Conservation (phyloP, 1,140 invertebrate genomes). For the Leptonema lineaticorne region DNA sequence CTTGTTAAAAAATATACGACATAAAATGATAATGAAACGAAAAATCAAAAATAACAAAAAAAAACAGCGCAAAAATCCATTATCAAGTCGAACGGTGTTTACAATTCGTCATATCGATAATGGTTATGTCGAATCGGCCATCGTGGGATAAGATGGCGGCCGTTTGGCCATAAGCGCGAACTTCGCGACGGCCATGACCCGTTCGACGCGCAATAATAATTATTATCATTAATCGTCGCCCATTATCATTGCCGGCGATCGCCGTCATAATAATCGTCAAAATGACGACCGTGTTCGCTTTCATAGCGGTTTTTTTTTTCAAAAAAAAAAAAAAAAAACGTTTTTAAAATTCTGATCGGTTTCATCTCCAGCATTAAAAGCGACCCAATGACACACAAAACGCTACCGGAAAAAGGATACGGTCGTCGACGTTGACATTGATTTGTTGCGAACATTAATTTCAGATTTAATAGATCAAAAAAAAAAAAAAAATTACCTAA, state of each 20-base stretch:
- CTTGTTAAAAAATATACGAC: too few relatives aligned
- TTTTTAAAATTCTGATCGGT: background rate
- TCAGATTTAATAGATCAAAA: too few relatives aligned
- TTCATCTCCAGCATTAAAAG: background rate
- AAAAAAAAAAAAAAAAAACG: too few relatives aligned
- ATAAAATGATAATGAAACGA: too few relatives aligned
- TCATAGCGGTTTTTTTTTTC: background rate
- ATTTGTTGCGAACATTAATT: too few relatives aligned
- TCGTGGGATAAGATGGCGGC: constrained; percentile 2
- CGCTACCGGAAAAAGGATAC: background rate
- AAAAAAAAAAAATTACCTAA: too few relatives aligned
- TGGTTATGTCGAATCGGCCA: background rate
- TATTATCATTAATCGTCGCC: too few relatives aligned
- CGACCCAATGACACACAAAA: background rate
- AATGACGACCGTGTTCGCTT: background rate
- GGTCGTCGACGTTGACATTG: background rate
- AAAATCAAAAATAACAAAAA: too few relatives aligned
- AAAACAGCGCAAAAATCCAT: background rate
- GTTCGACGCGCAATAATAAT: background rate
- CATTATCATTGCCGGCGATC: background rate
- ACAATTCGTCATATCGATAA: constrained; percentile 9
- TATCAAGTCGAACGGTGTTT: background rate
- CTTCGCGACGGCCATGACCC: background rate
- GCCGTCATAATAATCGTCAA: too few relatives aligned
- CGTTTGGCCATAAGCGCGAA: background rate